These are phyloP conservation scores for Lasioglossum baleicum DNA, from an alignment of 1,140 invertebrate species.

Conservation along the genomic window DNA sequence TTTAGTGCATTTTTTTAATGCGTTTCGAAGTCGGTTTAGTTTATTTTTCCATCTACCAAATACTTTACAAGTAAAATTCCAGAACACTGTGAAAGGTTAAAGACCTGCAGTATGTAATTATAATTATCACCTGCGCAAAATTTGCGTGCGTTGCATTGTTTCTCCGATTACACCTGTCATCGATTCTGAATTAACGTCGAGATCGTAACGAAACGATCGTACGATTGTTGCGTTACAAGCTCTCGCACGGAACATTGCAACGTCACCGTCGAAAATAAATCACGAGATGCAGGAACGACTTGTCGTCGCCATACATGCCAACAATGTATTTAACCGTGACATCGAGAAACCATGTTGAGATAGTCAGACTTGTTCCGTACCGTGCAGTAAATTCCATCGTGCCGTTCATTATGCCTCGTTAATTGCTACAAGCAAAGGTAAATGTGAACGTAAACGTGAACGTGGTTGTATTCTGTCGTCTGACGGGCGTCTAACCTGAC, in stretches of 20 bases:
- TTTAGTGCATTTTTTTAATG: too few relatives aligned
- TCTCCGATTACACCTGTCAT: neutral
- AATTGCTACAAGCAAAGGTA: constrained; percentile 2
- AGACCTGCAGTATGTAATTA: too few relatives aligned
- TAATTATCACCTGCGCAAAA: too few relatives aligned
- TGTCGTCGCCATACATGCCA: neutral
- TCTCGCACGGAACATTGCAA: too few relatives aligned
- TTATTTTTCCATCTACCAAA: too few relatives aligned
- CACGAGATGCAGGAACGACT: neutral
- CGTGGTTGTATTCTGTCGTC: neutral
- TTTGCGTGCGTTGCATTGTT: too few relatives aligned
- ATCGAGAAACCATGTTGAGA: constrained; percentile 3
- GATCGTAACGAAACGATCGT: neutral
- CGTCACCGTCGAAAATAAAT: neutral
- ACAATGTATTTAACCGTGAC: constrained; percentile 4
- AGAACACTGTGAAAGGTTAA: too few relatives aligned
- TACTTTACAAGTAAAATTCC: too few relatives aligned
- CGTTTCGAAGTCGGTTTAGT: too few relatives aligned
- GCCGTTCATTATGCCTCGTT: neutral
- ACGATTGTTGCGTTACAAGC: neutral
- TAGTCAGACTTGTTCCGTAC: constrained; percentile 1
- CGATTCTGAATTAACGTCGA: neutral
- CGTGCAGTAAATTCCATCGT: constrained; percentile 1
- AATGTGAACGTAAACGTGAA: neutral
- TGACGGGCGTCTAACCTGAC: neutral